These are phyloP conservation scores for Xestoiulus laeticollis DNA, from an alignment of 2,888 invertebrate genomes.

Conservation along the genomic window DNA sequence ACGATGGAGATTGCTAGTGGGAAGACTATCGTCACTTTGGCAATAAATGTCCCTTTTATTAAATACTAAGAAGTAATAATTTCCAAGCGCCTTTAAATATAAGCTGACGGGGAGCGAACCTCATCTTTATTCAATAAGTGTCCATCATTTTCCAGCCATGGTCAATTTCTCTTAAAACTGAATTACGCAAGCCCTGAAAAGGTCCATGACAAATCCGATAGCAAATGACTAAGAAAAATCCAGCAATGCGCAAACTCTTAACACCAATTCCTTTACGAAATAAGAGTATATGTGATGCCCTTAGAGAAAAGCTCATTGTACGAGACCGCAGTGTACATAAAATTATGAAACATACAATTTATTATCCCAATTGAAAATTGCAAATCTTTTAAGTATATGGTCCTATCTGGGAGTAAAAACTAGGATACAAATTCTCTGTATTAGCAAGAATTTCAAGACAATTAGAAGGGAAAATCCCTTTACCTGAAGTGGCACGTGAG, in stretches of 20 bases:
- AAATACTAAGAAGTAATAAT: constrained; percentile 30
- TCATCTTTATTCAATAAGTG: constrained; percentile 39
- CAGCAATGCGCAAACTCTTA: not conserved
- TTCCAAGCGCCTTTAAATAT: constrained; percentile 25
- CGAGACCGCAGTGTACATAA: too few species aligned
- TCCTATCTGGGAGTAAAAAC: too few species aligned
- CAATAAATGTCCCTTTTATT: constrained; percentile 39
- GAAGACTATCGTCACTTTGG: constrained; percentile 1
- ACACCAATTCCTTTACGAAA: not conserved
- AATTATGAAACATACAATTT: too few species aligned
- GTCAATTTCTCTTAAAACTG: not conserved
- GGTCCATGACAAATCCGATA: not conserved
- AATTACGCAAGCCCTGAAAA: not conserved
- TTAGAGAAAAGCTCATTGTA: too few species aligned
- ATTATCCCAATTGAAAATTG: not conserved
- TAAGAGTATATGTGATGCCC: too few species aligned
- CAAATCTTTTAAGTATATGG: too few species aligned
- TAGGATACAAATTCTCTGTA: too few species aligned
- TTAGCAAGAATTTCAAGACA: too few species aligned
- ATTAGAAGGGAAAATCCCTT: too few species aligned
- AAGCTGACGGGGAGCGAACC: constrained; percentile 22
- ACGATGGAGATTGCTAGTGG: not conserved
- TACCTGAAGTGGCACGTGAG: too few species aligned
- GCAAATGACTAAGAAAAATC: not conserved
- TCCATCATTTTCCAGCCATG: not conserved